Conservation (phyloP, 2,113 vertebrate genomes). For the Rafetus swinhoei region DNA sequence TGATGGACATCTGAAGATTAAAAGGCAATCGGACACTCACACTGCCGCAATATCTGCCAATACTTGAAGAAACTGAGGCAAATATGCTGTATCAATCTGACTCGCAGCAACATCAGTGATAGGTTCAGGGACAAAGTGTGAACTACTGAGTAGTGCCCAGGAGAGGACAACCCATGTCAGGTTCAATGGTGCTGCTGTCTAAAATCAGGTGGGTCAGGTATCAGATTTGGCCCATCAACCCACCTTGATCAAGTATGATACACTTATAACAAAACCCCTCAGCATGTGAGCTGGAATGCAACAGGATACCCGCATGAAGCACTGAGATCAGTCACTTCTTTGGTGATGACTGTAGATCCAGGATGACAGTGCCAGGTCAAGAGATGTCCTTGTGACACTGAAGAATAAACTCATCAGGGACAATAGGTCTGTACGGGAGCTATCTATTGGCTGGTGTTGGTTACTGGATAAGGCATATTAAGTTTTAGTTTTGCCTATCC, state of each 20-base stretch:
- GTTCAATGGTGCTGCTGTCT: rapidly evolving
- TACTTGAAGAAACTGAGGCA: not conserved
- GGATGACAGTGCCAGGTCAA: not conserved
- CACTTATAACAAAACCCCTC: not conserved
- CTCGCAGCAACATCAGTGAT: not conserved
- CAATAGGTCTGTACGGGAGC: rapidly evolving
- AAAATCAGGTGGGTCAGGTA: not conserved
- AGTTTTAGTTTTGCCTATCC: not conserved
- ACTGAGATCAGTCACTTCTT: not conserved
- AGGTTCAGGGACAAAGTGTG: not conserved
- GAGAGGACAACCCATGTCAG: not conserved
- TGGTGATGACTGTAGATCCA: not conserved
- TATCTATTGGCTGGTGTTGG: not conserved
- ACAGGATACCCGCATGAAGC: not conserved
- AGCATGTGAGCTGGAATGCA: not conserved
- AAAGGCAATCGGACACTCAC: not conserved
- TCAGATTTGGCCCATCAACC: not conserved
- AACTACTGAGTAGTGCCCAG: conserved; percentile 1
- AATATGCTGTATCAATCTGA: not conserved
- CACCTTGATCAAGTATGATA: not conserved
- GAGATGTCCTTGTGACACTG: not conserved
- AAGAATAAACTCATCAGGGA: not conserved
- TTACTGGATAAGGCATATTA: not conserved
- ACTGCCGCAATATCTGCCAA: not conserved
- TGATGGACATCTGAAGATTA: not conserved